Base-by-base conservation (phyloP, 2,888 invertebrate genomes). In the Pyrrhia umbra region DNA sequence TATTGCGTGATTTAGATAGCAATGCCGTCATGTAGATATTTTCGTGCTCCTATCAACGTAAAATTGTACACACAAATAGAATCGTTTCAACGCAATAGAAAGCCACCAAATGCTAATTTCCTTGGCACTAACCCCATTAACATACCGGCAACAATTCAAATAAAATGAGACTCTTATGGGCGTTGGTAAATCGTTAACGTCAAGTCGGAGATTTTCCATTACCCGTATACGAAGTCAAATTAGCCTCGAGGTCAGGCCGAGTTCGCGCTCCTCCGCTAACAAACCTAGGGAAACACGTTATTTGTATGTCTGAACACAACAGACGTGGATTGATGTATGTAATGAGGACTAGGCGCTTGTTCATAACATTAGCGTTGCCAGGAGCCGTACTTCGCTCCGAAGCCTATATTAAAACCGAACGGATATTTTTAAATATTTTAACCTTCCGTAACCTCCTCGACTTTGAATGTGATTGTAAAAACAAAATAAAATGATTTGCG, bases 1-100 rank as follows among this genome's bases (percentile, higher is more conserved):
- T 84, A 81, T 90, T 88, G 88, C 90, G 87, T 90, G 89, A 90
- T 88, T 85, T 84, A 85, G 89, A 87, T 88, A 90, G 80, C 75
- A 77, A 80, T 78, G 81, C 75, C 76, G 75, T 82, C 83, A 82
- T 82, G 60, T 62, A 77, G 71, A 80, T 79, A 83, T 67, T 75
- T 77, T 62, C 59, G 77, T 71, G 61, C 60, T 61, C 20, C 34
- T 64, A 75, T 75, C 68, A 60, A 42, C 25, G 46, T 61, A 59
- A 70, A 75, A 72, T 52, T 57, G 60, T 62, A 43, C 45, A 66
- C 25, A 62, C 50, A 65, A 60, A 65, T 58, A 65, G 43, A 49
- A 45, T 65, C n/a, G 30, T 54, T 47, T 46, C 42, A 6, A 30
- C 62, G 15, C 21, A 21, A 61, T 72, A 68, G 52, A 78, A 70